Percentiles rank a stretch among this genome's conserved stretches.
Conservation (phyloP, 2,888 invertebrate species). For the Escarpia spicata region DNA sequence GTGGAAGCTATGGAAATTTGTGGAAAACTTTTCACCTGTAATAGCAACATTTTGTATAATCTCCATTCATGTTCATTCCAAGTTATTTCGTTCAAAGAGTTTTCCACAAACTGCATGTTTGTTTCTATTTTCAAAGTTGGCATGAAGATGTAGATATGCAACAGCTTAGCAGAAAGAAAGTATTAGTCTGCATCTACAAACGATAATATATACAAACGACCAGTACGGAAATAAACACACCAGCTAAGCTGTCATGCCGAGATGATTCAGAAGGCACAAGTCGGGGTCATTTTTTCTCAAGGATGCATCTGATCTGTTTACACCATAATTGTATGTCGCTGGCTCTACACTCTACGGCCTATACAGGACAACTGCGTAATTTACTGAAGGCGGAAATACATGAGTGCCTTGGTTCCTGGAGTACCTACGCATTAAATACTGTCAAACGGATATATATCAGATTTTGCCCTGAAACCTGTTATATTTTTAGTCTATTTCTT, state of each 20-base stretch:
- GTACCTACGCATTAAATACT: not conserved
- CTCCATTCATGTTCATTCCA: not conserved
- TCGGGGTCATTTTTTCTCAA: not conserved
- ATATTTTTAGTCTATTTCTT: not conserved
- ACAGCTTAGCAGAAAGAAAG: conserved; percentile 17
- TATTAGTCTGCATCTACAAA: not conserved
- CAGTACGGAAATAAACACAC: not conserved
- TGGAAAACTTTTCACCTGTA: not conserved
- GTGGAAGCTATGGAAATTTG: not conserved
- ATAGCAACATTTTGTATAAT: not conserved
- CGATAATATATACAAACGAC: not conserved
- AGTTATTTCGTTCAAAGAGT: not conserved
- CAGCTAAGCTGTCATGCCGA: too few species aligned
- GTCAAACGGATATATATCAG: conserved; percentile 20
- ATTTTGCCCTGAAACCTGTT: not conserved
- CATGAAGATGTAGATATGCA: not conserved
- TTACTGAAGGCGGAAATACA: not conserved
- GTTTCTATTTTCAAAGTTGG: not conserved
- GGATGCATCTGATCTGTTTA: not conserved
- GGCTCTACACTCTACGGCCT: not conserved
- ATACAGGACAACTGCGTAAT: conserved; percentile 21
- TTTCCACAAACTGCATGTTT: not conserved
- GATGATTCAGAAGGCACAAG: not conserved
- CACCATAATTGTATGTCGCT: not conserved
- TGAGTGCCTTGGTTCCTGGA: not conserved